A percentile compares a stretch with the other conserved stretches of the same genome.
These are phyloP conservation scores for Mirza zaza DNA, from an alignment of 2,113 vertebrate genomes.

Conservation along the genomic window DNA sequence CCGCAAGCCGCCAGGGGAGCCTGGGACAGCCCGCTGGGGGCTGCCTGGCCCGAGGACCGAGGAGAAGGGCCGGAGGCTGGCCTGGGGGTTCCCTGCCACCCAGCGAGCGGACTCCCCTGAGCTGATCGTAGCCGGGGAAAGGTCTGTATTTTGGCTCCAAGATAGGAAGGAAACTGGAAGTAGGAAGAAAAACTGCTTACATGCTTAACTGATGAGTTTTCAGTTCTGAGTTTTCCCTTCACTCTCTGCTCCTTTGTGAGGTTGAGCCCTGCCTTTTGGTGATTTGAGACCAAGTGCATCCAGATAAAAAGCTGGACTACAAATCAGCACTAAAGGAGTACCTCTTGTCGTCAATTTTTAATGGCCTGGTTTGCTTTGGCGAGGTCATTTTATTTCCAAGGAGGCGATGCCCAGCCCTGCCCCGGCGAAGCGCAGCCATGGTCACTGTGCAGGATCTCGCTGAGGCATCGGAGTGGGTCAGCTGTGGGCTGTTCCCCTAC, in stretches of 20 bases:
- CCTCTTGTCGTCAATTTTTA: not conserved
- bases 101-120: no score
- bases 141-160: not conserved
- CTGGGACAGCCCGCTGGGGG: not conserved
- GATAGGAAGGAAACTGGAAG: no score
- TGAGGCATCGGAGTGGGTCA: not conserved
- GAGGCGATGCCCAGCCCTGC: not conserved
- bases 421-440: not conserved
- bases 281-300: not conserved
- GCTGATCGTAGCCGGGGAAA: not conserved
- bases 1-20: not conserved
- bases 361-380: not conserved
- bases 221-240: not conserved
- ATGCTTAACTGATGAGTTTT: not conserved
- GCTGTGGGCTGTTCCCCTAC: not conserved
- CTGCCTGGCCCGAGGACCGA: rapidly evolving
- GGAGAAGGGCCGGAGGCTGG: not conserved
- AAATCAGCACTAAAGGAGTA: not conserved
- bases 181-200: not conserved
- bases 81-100: not conserved
- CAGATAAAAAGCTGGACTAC: not conserved
- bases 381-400: not conserved
- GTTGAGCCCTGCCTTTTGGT: not conserved
- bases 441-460: not conserved
- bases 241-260: not conserved